Percentiles rank a stretch among this genome's conserved stretches.
Conservation (phyloP, 2,113 vertebrate genomes). For the Scophthalmus maximus region DNA sequence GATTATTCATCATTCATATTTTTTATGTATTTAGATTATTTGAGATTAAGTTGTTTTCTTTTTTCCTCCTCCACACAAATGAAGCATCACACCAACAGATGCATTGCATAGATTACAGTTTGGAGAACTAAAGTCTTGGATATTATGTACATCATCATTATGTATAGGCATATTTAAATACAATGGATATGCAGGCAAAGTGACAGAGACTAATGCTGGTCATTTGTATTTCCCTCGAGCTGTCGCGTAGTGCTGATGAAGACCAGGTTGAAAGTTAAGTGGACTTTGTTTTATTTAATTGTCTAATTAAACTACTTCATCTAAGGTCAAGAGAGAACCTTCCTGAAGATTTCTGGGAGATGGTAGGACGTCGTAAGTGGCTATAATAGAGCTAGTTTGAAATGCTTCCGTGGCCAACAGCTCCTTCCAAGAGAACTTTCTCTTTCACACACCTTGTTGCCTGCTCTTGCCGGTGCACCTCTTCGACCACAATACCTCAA, state of each 20-base stretch:
- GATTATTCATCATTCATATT: background rate
- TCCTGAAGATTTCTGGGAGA: too few species aligned
- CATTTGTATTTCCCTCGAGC: background rate
- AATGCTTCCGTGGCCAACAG: too few species aligned
- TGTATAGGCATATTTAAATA: background rate
- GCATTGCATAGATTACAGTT: background rate
- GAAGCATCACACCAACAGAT: background rate
- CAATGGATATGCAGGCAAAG: background rate
- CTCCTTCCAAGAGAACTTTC: too few species aligned
- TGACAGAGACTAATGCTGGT: background rate
- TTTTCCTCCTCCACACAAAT: background rate
- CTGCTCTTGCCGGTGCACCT: too few species aligned
- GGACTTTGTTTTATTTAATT: background rate
- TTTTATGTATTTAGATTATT: background rate
- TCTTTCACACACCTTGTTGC: too few species aligned
- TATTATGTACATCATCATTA: background rate
- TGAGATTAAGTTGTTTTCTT: background rate
- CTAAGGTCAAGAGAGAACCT: too few species aligned
- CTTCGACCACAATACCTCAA: too few species aligned
- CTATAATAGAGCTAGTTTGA: too few species aligned
- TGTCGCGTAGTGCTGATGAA: background rate
- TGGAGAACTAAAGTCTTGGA: background rate
- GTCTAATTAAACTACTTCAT: too few species aligned
- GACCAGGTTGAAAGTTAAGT: background rate
- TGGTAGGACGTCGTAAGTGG: too few species aligned